A percentile compares a stretch with the other conserved stretches of the same genome.
These are phyloP conservation scores for Andrena minutula DNA, from an alignment of 2,888 invertebrate genomes.

Conservation along the genomic window DNA sequence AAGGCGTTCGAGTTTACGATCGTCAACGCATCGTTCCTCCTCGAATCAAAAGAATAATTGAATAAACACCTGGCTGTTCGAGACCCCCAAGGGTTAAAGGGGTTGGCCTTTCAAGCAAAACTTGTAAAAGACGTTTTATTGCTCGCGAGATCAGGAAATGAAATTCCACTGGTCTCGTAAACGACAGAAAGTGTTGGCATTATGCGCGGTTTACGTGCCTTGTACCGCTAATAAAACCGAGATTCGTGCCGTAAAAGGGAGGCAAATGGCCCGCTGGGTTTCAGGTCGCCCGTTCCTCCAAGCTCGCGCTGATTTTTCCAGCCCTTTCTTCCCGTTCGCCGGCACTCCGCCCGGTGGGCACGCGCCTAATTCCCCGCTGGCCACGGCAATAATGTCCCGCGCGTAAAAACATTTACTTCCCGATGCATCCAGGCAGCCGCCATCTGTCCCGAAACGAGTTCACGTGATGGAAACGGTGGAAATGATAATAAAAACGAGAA, in stretches of 20 bases:
- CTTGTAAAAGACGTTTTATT: slow-evolving; percentile 12
- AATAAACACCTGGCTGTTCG: background rate
- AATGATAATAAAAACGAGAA: slow-evolving; percentile 11
- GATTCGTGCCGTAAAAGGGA: slow-evolving; percentile 24
- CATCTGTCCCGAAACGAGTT: background rate
- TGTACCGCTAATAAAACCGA: slow-evolving; percentile 37
- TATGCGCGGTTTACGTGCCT: slow-evolving; percentile 27
- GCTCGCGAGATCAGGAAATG: slow-evolving; percentile 19
- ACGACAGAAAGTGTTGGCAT: slow-evolving; percentile 23
- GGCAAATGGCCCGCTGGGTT: background rate
- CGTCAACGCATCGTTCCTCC: too few relatives aligned
- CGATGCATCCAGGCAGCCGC: background rate
- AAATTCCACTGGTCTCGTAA: slow-evolving; percentile 26
- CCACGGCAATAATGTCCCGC: background rate
- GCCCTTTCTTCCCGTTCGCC: background rate
- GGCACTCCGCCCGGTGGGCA: background rate
- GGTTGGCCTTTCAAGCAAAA: background rate
- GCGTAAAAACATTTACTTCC: slow-evolving; percentile 10
- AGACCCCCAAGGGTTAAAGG: background rate
- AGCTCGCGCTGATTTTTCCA: background rate
- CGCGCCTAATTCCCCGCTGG: slow-evolving; percentile 11
- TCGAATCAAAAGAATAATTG: too few relatives aligned
- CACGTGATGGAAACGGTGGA: background rate
- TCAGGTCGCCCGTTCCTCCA: background rate
- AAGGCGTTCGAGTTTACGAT: too few relatives aligned